phyloP scores from a whole-genome alignment of 2,113 vertebrate genomes.

The Pica pica region DNA sequence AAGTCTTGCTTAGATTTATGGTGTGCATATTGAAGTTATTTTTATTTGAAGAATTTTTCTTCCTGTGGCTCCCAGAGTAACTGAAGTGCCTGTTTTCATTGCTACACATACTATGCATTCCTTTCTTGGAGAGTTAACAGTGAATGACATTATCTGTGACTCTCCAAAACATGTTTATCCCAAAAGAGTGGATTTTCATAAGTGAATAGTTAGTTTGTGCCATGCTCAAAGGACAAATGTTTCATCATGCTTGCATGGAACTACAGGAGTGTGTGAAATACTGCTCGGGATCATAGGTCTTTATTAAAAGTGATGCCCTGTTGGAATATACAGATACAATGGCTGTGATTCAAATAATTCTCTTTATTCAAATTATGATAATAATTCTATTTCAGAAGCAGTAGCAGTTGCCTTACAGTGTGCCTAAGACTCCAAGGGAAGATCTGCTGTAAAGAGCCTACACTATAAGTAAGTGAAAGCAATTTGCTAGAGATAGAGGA shows the following conservation, averaged over 20 bases:
- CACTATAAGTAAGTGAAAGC: background rate
- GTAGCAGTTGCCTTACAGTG: background rate
- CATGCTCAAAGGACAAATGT: background rate
- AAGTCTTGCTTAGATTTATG: background rate
- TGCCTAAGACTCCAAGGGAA: background rate
- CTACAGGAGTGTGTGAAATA: background rate
- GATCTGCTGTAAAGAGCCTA: background rate
- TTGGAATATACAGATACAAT: background rate
- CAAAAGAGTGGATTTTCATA: background rate
- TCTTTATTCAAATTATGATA: background rate
- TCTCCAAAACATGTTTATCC: background rate
- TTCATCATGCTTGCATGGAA: background rate
- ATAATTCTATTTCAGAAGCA: background rate
- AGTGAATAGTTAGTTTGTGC: background rate
- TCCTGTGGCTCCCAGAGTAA: background rate
- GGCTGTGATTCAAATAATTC: background rate
- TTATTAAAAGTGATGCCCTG: background rate
- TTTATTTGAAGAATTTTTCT: background rate
- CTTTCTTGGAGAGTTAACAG: conserved; percentile 1
- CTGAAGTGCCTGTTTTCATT: background rate
- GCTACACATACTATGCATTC: background rate
- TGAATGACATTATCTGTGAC: background rate
- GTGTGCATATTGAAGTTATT: background rate
- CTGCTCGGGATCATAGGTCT: background rate
- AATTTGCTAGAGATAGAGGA: background rate